Base-by-base conservation (phyloP, 2,888 invertebrate species). In the Teleiodes luculella region DNA sequence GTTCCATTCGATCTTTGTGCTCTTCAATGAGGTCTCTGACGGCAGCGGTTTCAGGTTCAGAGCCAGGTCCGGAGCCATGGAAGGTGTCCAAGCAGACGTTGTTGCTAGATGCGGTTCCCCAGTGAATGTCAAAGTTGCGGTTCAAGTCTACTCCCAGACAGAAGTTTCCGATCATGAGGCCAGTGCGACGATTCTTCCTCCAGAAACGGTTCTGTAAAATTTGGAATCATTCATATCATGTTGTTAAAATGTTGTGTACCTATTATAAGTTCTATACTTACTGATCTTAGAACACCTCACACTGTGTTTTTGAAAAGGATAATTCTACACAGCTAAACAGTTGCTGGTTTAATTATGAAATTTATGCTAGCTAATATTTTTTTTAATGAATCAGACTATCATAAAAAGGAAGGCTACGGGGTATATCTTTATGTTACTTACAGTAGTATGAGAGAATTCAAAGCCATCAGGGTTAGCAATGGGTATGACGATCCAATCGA, bases 101-200 rank as follows among this genome's bases (percentile, higher is more conserved):
- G 58, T 47, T 61, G 59, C 91, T 92, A 37, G 86, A 85, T 0
- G 70, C 74, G 1, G 90, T 83, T 1, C 91, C 92, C 95, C 95
- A 95, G 57, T 92, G 83, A 63, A 90, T 90, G 54, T 90, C 93
- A 65, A 94, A 96, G 80, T 96, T 96, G 8, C 96, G 86, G 76
- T 96, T 96, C 0, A 92, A 91, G 69, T 96, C 96, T 0, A 92
- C 92, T 0, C 96, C 96, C 10, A 75, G 62, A 65, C 95, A 95
- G 0, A 65, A 0, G 51, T 75, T 61, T 0, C 68, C 64, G 7
- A 47, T 6, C 24, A 69, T 54, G 53, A 74, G 74, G 20, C 77
- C 77, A 3, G 72, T 74, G 0, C 78, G 61, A 0, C 94, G 91
- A 18, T 93, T 94, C 68, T 95, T 94, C 20, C 94, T 91, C 94